A percentile compares a stretch with the other conserved stretches of the same genome.
Conservation (phyloP, 35 echinoderm and acorn worm genomes). For the Diadema setosum region DNA sequence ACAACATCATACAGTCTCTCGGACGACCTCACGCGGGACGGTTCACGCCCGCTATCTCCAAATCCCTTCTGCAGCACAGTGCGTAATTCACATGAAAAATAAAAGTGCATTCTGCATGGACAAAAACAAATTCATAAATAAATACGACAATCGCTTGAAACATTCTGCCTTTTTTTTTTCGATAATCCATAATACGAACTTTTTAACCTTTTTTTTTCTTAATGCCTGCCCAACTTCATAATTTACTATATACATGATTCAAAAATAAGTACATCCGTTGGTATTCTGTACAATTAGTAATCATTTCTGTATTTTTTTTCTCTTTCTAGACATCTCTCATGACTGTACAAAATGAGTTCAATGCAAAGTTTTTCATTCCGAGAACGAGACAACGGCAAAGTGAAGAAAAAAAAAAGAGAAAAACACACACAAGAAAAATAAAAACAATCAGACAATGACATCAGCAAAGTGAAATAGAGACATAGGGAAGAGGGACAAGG, state of each 20-base stretch:
- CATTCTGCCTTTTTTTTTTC: neutral
- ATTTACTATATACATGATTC: conserved; percentile 36
- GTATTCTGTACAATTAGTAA: neutral
- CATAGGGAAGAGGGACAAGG: neutral
- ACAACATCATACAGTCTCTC: neutral
- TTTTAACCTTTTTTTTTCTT: neutral
- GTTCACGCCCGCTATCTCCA: neutral
- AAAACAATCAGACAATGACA: neutral
- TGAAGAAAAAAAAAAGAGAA: neutral
- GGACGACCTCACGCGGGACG: neutral
- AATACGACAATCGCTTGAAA: neutral
- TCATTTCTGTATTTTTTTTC: neutral
- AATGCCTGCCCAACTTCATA: neutral
- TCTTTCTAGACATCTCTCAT: neutral
- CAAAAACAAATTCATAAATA: neutral
- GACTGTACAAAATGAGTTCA: neutral
- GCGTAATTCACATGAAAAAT: neutral
- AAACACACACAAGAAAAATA: neutral
- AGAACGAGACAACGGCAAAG: too few species aligned
- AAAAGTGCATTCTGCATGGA: too few species aligned
- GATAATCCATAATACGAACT: conserved; percentile 1
- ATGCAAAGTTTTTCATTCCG: neutral
- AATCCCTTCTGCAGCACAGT: neutral
- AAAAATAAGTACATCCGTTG: neutral
- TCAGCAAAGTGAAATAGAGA: neutral